Evolutionary conservation across 2,113 vertebrate species (phyloP).

Genomic region (Guaruba guarouba): DNA sequence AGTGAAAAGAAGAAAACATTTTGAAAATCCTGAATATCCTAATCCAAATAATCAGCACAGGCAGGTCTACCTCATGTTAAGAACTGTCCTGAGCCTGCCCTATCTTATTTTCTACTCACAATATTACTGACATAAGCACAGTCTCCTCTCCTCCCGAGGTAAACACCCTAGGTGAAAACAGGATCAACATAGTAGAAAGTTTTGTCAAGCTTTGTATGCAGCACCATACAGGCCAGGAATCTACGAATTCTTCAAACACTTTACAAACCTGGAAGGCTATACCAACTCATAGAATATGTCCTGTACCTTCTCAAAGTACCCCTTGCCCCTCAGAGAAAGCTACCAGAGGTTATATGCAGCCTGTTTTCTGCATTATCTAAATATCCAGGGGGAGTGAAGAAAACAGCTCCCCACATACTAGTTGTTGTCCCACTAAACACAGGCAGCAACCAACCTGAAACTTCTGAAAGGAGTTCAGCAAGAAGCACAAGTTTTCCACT

Average conservation of each 20-base stretch:
- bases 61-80: neutral
- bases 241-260: neutral
- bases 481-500: neutral
- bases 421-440: neutral
- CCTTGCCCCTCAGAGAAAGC: neutral
- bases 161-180: neutral
- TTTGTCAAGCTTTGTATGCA: neutral
- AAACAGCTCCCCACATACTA: rapidly evolving
- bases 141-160: neutral
- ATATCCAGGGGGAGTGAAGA: neutral
- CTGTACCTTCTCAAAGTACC: neutral
- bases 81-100: neutral
- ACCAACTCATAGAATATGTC: neutral
- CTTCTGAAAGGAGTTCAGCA: neutral
- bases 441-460: neutral
- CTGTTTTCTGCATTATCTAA: neutral
- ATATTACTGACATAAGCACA: neutral
- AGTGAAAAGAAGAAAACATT: neutral
- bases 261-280: neutral
- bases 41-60: neutral
- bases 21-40: neutral
- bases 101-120: neutral
- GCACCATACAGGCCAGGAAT: rapidly evolving
- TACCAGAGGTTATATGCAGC: neutral
- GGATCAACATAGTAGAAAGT: neutral